Evolutionary conservation across 2,888 invertebrate species (phyloP), one percentile per base, ranked within the genome.

Genomic region (Cremastinae sp.): DNA sequence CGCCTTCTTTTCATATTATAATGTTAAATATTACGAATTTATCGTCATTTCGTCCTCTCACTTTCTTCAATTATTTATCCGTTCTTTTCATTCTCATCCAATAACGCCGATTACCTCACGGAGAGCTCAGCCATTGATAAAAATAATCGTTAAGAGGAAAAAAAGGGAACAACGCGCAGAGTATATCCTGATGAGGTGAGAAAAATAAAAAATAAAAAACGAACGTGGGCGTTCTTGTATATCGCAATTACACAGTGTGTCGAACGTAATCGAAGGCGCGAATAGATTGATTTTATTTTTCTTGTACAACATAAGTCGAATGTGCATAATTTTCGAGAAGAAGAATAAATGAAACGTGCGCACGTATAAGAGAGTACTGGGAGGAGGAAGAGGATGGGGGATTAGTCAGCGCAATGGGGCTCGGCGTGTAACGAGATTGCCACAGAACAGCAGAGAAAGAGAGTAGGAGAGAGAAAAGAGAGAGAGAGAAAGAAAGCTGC

Each of bases 291-390:
- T 28, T 28, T 28, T 28, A 28, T 28, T 2, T 28, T 5, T n/a
- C n/a, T n/a, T 49, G 49, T 28, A 5, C 28, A 28, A 3, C 2
- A 28, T 5, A 5, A 28, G 5, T 28, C 28, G 28, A 28, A 28
- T 2, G 5, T 28, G 28, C 28, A 28, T 28, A 28, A 28, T 28
- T 28, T 28, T 28, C 5, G 2, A n/a, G n/a, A 14, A 65, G 12
- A 36, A 43, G 54, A 54, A 72, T 18, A 16, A 45, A 54, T 68
- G 41, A 49, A 53, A 47, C 18, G 70, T 54, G 65, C 34, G 58
- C 18, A 49, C 41, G 28, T 51, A 81, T 81, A 74, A 80, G 5
- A 28, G 28, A 3, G n/a, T n/a, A n/a, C 81, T 83, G 78, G 79
- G 79, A 38, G 28, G 66, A 69, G 68, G 58, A 41, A 59, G 68